A percentile compares a stretch with the other conserved stretches of the same genome.
phyloP scores from a whole-genome alignment of 2,113 vertebrate genomes.

The Ginglymostoma cirratum region DNA sequence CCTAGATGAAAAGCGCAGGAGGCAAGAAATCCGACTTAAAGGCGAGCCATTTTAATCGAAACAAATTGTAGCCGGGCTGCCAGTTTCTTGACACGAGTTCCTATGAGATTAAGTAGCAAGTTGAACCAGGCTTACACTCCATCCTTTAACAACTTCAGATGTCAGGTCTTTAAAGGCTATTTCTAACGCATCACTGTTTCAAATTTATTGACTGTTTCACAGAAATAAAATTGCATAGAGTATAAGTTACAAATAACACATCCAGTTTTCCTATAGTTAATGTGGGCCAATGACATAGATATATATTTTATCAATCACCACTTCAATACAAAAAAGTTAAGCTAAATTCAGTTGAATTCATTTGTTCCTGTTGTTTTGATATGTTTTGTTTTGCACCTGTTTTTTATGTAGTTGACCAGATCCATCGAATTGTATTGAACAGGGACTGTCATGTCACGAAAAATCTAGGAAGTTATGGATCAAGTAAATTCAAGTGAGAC shows the following conservation, averaged over 20 bases:
- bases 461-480: not conserved
- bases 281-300: not conserved
- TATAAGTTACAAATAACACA: not conserved
- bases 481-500: not conserved
- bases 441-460: not conserved
- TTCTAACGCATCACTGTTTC: not conserved
- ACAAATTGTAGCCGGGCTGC: not conserved
- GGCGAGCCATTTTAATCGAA: not conserved
- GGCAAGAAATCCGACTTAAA: constrained; percentile 13
- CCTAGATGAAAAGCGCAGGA: not conserved
- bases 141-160: not conserved
- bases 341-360: not conserved
- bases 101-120: not conserved
- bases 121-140: not conserved
- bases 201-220: not conserved
- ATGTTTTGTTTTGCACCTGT: not conserved
- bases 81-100: not conserved
- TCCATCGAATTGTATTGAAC: not conserved
- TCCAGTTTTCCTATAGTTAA: not conserved
- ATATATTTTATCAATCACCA: not conserved
- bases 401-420: not conserved
- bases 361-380: not conserved
- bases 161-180: not conserved
- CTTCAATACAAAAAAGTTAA: not conserved
- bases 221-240: not conserved